Evolutionary conservation across 2,113 vertebrate species (phyloP).

Genomic region (Takifugu flavidus): DNA sequence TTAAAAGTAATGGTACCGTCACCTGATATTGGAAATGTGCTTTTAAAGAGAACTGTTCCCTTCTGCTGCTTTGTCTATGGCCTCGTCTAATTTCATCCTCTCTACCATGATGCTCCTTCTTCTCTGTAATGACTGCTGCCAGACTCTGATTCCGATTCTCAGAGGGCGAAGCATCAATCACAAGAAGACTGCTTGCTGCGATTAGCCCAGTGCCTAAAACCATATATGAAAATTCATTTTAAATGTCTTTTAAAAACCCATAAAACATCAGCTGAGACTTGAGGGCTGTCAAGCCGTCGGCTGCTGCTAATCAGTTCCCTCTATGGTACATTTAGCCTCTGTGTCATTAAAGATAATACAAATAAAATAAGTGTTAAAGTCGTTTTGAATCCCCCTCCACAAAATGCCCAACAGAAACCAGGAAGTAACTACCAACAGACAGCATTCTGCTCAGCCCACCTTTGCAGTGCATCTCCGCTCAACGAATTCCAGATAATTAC

Average conservation of each 20-base stretch:
- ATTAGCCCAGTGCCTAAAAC: conserved; percentile 65
- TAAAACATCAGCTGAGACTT: conserved; percentile 72
- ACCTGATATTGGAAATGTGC: conserved; percentile 29
- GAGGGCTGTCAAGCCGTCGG: conserved; percentile 54
- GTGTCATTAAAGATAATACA: conserved; percentile 77
- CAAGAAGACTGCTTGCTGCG: conserved; percentile 53
- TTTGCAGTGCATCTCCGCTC: conserved; percentile 65
- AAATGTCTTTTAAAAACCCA: conserved; percentile 71
- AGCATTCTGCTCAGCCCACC: conserved; percentile 11
- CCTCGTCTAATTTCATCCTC: conserved; percentile 35
- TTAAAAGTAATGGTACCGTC: conserved; percentile 45
- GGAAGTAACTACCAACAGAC: not conserved
- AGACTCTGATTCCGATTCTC: conserved; percentile 34
- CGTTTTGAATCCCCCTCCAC: conserved; percentile 52
- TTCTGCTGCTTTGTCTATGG: conserved; percentile 29
- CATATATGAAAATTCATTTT: conserved; percentile 72
- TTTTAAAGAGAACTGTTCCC: conserved; percentile 42
- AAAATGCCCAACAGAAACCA: conserved; percentile 21
- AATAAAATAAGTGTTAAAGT: conserved; percentile 75
- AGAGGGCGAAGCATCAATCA: conserved; percentile 52
- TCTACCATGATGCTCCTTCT: conserved; percentile 33
- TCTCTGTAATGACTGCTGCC: conserved; percentile 45
- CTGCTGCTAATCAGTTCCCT: conserved; percentile 68
- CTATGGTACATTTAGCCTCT: conserved; percentile 73
- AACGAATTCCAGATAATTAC: conserved; percentile 78